Percentiles rank a stretch among this genome's conserved stretches.
Evolutionary conservation across 2,113 vertebrate species (phyloP).

Genomic region (Mus musculus): DNA sequence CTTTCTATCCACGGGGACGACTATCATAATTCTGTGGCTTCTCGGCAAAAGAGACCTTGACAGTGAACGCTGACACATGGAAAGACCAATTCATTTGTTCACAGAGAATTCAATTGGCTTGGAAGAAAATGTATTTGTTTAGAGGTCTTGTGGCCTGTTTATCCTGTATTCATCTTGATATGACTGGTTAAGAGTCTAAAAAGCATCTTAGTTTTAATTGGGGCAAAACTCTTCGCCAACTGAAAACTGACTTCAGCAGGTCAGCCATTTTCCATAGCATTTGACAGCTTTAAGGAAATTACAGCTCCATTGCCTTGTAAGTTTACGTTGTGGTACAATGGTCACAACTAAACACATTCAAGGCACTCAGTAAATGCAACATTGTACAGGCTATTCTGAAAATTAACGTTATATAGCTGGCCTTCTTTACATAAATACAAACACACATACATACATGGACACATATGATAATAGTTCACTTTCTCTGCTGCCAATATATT

Average conservation of each 20-base stretch:
- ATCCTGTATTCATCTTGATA: background rate
- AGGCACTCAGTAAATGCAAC: background rate
- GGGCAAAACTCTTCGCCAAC: background rate
- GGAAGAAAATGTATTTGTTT: background rate
- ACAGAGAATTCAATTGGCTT: background rate
- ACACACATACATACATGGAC: background rate
- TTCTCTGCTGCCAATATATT: background rate
- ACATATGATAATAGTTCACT: background rate
- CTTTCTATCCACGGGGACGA: background rate
- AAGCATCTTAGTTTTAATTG: background rate
- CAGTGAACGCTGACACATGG: background rate
- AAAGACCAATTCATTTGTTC: background rate
- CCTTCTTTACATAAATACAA: background rate
- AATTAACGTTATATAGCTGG: slow-evolving; percentile 8
- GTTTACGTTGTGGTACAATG: background rate
- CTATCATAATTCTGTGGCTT: background rate
- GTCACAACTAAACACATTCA: background rate
- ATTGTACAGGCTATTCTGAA: background rate
- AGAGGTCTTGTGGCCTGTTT: background rate
- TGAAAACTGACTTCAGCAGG: background rate
- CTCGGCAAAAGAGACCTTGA: background rate
- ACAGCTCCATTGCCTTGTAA: background rate
- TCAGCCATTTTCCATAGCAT: slow-evolving; percentile 22
- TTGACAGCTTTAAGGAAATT: slow-evolving; percentile 50
- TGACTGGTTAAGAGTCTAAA: background rate